A percentile compares a stretch with the other conserved stretches of the same genome.
Conservation (phyloP, 1,140 invertebrate species). For the Pogonus chalceus region DNA sequence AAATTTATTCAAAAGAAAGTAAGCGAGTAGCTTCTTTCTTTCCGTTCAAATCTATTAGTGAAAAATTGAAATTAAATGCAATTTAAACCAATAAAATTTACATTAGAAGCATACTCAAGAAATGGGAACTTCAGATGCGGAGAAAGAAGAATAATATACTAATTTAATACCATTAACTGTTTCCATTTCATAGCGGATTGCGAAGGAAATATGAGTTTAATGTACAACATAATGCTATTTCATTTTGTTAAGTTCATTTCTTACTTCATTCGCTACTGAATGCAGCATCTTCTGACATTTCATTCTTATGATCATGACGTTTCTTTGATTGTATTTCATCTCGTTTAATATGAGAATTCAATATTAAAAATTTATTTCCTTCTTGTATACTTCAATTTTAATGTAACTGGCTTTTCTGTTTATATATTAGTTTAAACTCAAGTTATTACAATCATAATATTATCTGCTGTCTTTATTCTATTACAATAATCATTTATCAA, state of each 20-base stretch:
- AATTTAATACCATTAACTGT: constrained; percentile 6
- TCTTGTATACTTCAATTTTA: too few species aligned
- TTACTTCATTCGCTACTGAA: too few species aligned
- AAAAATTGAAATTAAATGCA: constrained; percentile 7
- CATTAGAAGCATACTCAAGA: neutral
- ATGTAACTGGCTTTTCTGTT: too few species aligned
- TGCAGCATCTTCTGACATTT: too few species aligned
- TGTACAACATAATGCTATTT: neutral
- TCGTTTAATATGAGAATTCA: too few species aligned
- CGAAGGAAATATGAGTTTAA: neutral
- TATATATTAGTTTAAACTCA: too few species aligned
- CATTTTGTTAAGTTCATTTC: neutral
- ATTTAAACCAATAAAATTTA: neutral
- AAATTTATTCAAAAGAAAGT: neutral
- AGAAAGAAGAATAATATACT: constrained; percentile 5
- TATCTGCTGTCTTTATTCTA: too few species aligned
- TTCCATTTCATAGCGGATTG: constrained; percentile 2
- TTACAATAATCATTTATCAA: too few species aligned
- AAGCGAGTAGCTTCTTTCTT: neutral
- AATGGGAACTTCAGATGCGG: neutral
- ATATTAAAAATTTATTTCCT: too few species aligned
- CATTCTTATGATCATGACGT: too few species aligned
- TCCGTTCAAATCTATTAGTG: neutral
- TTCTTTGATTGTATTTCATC: too few species aligned
- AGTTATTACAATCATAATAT: too few species aligned